Evolutionary conservation across 2,797 vertebrate species (phyloP).

Genomic region (Neoniphon sammara): DNA sequence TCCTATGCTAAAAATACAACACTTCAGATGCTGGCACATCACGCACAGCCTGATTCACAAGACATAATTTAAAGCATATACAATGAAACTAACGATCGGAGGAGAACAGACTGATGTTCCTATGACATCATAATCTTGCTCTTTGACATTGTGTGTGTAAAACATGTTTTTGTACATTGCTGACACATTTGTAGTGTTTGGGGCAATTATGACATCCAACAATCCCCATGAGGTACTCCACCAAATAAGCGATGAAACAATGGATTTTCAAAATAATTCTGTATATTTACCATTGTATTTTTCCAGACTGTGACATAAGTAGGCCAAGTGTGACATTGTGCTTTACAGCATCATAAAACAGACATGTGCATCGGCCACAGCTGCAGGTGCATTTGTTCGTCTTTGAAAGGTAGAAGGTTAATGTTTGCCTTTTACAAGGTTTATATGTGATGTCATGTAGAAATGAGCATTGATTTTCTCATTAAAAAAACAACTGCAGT

Average conservation of each 20-base stretch:
- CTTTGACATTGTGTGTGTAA: background rate
- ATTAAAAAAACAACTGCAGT: no score
- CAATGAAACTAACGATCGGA: background rate
- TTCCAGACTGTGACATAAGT: background rate
- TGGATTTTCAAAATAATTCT: no score
- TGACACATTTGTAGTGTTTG: background rate
- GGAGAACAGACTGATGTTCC: background rate
- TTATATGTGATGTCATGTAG: no score
- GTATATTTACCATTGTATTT: background rate
- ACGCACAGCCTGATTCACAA: background rate
- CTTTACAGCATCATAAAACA: no score
- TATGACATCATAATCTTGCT: background rate
- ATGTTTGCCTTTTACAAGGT: no score
- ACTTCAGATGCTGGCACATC: constrained; percentile 12
- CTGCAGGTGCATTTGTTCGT: background rate
- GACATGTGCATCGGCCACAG: no score
- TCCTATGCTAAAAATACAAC: constrained; percentile 41
- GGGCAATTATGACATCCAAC: background rate
- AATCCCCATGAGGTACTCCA: background rate
- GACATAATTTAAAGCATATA: background rate
- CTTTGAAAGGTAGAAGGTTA: background rate
- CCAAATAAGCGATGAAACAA: background rate
- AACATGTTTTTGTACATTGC: background rate
- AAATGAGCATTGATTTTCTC: no score
- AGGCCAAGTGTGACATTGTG: no score